phyloP scores from a whole-genome alignment of 2,797 vertebrate species.

The Otus scops region DNA sequence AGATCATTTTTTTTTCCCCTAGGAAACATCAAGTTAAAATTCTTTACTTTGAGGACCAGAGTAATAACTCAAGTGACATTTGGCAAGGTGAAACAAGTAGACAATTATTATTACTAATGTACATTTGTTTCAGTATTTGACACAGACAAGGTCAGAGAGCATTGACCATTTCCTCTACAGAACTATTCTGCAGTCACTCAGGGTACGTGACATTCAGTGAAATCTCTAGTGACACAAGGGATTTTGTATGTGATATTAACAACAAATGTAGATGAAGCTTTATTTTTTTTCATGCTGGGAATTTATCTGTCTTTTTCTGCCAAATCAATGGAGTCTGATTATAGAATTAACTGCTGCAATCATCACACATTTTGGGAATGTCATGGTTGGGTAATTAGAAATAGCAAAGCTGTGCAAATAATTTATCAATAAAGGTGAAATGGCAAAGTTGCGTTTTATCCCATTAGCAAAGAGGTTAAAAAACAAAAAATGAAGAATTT shows the following conservation, averaged over 20 bases:
- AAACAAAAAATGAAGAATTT: background rate
- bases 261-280: background rate
- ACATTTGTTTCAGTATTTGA: constrained; percentile 7
- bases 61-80: constrained; percentile 26
- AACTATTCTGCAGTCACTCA: background rate
- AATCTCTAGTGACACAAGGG: background rate
- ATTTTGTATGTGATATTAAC: background rate
- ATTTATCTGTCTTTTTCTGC: background rate
- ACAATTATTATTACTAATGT: background rate
- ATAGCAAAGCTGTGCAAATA: background rate
- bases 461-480: background rate
- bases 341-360: background rate
- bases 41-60: background rate
- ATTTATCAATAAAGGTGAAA: background rate
- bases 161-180: background rate
- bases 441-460: background rate
- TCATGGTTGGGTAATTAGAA: background rate
- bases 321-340: background rate
- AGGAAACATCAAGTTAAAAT: constrained; percentile 2
- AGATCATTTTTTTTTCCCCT: background rate
- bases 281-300: background rate
- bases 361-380: background rate
- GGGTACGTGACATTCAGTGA: background rate
- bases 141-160: background rate
- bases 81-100: background rate